These are phyloP conservation scores for Vultur gryphus DNA, from an alignment of 2,797 vertebrate genomes.

Conservation along the genomic window DNA sequence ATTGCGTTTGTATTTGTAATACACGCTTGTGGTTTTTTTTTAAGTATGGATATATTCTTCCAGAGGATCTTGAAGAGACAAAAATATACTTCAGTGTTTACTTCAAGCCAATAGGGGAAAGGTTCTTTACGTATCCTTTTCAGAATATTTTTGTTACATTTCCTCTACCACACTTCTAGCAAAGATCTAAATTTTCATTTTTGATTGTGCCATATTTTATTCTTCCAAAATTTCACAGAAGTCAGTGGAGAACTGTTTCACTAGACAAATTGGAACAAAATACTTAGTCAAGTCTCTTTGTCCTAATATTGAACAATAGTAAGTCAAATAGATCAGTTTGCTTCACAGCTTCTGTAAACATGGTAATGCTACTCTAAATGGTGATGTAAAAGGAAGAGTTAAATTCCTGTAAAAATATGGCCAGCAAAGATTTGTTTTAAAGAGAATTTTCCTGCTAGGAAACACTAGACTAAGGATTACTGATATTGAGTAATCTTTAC, in stretches of 20 bases:
- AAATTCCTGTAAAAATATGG: background rate
- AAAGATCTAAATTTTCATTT: background rate
- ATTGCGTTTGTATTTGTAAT: background rate
- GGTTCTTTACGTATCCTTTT: conserved; percentile 88
- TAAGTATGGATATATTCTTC: conserved; percentile 90
- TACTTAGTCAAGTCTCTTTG: background rate
- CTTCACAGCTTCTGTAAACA: background rate
- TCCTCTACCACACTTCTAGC: background rate
- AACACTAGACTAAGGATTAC: background rate
- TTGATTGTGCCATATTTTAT: background rate
- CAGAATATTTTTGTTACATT: background rate
- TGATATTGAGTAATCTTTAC: background rate
- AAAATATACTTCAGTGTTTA: conserved; percentile 84
- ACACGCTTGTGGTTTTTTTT: background rate
- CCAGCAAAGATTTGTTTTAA: background rate
- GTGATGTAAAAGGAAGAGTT: background rate
- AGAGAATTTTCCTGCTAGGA: background rate
- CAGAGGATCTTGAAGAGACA: conserved; percentile 71
- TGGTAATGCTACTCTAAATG: background rate
- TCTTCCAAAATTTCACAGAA: background rate
- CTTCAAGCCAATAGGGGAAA: conserved; percentile 83
- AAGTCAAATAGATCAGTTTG: background rate
- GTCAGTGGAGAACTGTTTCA: background rate
- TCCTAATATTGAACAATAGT: background rate
- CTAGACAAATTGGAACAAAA: background rate